These are phyloP conservation scores for Drosophila baimaii DNA, from an alignment of 1,140 invertebrate species.

Conservation along the genomic window DNA sequence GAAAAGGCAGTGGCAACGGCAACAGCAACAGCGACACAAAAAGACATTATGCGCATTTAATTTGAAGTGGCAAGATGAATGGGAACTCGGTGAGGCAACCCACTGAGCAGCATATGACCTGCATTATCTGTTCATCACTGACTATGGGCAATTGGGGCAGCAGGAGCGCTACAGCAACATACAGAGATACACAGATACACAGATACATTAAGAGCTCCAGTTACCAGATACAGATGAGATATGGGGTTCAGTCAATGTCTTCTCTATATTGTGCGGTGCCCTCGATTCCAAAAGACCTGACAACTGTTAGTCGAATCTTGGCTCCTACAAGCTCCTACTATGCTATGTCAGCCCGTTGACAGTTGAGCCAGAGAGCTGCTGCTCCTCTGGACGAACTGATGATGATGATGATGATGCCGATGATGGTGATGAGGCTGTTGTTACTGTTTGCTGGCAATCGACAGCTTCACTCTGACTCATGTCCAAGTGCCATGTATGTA, in stretches of 20 bases:
- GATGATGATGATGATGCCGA: neutral
- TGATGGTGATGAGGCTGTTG: constrained; percentile 7
- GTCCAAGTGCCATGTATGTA: constrained; percentile 7
- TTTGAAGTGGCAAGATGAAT: constrained; percentile 33
- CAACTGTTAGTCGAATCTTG: neutral
- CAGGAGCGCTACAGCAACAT: too few relatives aligned
- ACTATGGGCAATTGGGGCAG: constrained; percentile 7
- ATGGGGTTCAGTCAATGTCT: neutral
- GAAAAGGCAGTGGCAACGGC: constrained; percentile 6
- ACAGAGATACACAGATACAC: neutral
- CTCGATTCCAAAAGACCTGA: constrained; percentile 8
- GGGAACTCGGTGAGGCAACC: constrained; percentile 23
- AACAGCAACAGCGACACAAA: constrained; percentile 22
- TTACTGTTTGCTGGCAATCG: constrained; percentile 1
- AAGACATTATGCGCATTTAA: constrained; percentile 53
- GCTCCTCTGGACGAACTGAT: too few relatives aligned
- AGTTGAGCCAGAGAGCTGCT: neutral
- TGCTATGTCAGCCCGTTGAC: constrained; percentile 7
- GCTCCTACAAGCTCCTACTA: constrained; percentile 2
- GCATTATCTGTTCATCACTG: constrained; percentile 47
- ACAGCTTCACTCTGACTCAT: constrained; percentile 5
- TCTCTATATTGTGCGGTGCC: constrained; percentile 3
- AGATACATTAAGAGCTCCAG: neutral
- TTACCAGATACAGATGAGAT: neutral
- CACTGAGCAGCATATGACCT: constrained; percentile 49